Conservation (phyloP, 35 echinoderm and acorn worm genomes). For the Apostichopus japonicus region DNA sequence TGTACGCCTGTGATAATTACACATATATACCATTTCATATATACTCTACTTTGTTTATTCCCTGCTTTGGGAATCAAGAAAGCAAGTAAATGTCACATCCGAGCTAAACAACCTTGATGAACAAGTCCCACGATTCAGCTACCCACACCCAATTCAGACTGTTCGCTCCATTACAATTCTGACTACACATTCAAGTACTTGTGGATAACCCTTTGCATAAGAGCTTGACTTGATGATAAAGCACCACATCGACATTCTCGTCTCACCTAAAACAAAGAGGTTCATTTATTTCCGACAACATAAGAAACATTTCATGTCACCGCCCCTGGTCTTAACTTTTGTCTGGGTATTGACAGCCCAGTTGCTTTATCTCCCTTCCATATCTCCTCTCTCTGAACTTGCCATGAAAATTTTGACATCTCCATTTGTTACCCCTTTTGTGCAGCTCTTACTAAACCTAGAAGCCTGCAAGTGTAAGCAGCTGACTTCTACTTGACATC, state of each 20-base stretch:
- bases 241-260: not conserved
- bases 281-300: not conserved
- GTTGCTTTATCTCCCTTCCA: conserved; percentile 11
- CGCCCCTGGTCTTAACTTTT: not conserved
- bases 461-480: not conserved
- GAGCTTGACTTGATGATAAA: no score
- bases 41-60: no score
- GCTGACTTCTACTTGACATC: not conserved
- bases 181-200: no score
- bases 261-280: not conserved
- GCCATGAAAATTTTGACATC: not conserved
- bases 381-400: not conserved
- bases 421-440: not conserved
- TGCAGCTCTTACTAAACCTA: not conserved
- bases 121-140: no score
- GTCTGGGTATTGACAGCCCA: not conserved
- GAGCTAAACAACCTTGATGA: no score
- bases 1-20: no score
- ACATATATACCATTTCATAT: no score
- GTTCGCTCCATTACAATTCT: no score
- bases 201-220: no score
- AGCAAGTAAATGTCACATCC: no score
- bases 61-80: no score
- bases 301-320: conserved; percentile 12
- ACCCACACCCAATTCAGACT: no score